Percentiles rank a stretch among this genome's conserved stretches.
Evolutionary conservation across 2,888 invertebrate species (phyloP).

Genomic region (Palloptera scutellata): DNA sequence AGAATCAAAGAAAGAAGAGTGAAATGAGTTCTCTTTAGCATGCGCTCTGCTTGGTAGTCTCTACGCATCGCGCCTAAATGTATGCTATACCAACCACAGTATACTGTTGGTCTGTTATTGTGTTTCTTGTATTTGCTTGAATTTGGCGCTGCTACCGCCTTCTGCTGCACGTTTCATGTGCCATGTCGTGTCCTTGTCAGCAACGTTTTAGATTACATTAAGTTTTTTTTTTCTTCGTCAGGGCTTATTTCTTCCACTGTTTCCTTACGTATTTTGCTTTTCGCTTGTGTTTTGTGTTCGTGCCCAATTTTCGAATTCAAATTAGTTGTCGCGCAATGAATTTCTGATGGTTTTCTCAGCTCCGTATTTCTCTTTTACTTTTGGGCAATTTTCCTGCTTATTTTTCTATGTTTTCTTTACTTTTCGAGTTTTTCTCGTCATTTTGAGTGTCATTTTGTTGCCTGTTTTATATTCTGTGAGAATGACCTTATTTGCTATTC

Average conservation of each 20-base stretch:
- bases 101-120: too few relatives aligned
- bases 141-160: neutral
- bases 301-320: conserved; percentile 34
- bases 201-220: conserved; percentile 4
- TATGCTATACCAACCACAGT: too few relatives aligned
- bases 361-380: too few relatives aligned
- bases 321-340: conserved; percentile 37
- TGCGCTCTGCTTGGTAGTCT: neutral
- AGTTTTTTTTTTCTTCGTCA: neutral
- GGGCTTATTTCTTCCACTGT: neutral
- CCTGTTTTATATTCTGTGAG: too few relatives aligned
- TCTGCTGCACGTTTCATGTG: conserved; percentile 6
- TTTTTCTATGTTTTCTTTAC: neutral
- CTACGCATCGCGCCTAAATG: too few relatives aligned
- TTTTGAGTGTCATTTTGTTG: too few relatives aligned
- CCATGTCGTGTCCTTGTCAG: conserved; percentile 20
- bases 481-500: neutral
- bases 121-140: too few relatives aligned
- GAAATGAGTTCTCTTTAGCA: neutral
- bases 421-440: too few relatives aligned
- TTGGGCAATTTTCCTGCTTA: neutral
- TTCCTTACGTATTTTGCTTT: neutral
- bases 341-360: conserved; percentile 23
- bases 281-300: neutral
- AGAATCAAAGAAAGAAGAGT: neutral